A percentile compares a stretch with the other conserved stretches of the same genome.
Conservation (phyloP, 2,888 invertebrate species). For the Pammene fasciana region DNA sequence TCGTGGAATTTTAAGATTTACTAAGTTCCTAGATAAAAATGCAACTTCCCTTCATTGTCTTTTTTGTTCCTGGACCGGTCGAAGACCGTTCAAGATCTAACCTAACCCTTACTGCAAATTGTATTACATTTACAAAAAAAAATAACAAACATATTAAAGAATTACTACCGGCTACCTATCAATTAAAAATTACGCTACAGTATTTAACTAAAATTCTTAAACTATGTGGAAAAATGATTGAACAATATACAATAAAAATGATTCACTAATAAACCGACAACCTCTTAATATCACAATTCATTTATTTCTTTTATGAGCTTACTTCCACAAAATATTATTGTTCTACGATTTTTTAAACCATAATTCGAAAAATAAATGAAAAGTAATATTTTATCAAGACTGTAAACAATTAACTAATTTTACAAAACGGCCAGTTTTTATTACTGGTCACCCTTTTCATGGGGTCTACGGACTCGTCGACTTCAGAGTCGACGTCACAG, state of each 20-base stretch:
- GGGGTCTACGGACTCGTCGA: background rate
- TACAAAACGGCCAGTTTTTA: background rate
- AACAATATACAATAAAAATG: constrained; percentile 83
- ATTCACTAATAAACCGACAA: constrained; percentile 79
- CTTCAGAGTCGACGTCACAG: too few relatives aligned
- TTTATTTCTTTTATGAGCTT: constrained; percentile 29
- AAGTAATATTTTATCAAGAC: constrained; percentile 10
- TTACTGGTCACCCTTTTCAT: background rate
- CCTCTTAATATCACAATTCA: constrained; percentile 55
- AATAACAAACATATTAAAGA: constrained; percentile 81
- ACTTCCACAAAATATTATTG: background rate
- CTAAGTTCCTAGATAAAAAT: constrained; percentile 67
- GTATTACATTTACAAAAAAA: constrained; percentile 77
- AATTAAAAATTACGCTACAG: constrained; percentile 79
- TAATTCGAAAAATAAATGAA: constrained; percentile 7
- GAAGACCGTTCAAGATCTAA: constrained; percentile 73
- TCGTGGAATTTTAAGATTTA: constrained; percentile 58
- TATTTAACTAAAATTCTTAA: constrained; percentile 80
- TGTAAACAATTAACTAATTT: constrained; percentile 15
- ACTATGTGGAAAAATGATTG: constrained; percentile 81
- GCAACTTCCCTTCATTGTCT: constrained; percentile 81
- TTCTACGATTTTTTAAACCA: background rate
- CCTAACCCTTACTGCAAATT: constrained; percentile 73
- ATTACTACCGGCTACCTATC: constrained; percentile 79
- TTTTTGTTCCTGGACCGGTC: constrained; percentile 75